A percentile compares a stretch with the other conserved stretches of the same genome.
Evolutionary conservation across 2,797 vertebrate species (phyloP).

Genomic region (Phalloptychus januarius): DNA sequence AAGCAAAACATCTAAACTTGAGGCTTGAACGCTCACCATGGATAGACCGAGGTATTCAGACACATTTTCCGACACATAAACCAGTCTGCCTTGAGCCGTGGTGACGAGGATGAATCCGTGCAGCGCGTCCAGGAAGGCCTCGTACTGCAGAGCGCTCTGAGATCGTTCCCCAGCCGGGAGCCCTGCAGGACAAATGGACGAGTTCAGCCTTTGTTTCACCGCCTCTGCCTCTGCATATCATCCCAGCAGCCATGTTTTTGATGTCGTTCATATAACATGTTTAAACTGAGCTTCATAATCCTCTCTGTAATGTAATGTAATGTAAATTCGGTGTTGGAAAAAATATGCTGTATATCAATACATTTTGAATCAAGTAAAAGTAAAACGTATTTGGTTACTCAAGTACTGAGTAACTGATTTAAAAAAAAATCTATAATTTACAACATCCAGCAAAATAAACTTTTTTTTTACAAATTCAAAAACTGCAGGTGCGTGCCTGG

Average conservation of each 20-base stretch:
- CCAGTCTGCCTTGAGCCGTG: slow-evolving; percentile 76
- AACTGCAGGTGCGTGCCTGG: no score
- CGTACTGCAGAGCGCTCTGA: slow-evolving; percentile 43
- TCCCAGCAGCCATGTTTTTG: slow-evolving; percentile 27
- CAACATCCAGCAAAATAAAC: no score
- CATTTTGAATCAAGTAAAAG: no score
- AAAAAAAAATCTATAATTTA: no score
- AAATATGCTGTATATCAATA: no score
- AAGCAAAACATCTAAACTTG: not conserved
- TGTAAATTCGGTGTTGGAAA: slow-evolving; percentile 29
- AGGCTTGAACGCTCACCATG: slow-evolving; percentile 78
- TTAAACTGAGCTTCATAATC: slow-evolving; percentile 21
- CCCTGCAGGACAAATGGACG: slow-evolving; percentile 47
- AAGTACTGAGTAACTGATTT: no score
- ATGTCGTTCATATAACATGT: slow-evolving; percentile 6
- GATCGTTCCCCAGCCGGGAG: slow-evolving; percentile 34
- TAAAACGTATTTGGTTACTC: no score
- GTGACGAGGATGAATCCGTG: slow-evolving; percentile 85
- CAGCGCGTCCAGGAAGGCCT: slow-evolving; percentile 81
- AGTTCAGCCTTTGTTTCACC: slow-evolving; percentile 34
- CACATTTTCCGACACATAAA: slow-evolving; percentile 87
- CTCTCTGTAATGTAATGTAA: slow-evolving; percentile 9
- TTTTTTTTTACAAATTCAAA: no score
- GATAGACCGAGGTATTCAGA: slow-evolving; percentile 83
- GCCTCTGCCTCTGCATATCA: slow-evolving; percentile 21